Evolutionary conservation across 2,113 vertebrate genomes (phyloP).

Genomic region (Castor canadensis): DNA sequence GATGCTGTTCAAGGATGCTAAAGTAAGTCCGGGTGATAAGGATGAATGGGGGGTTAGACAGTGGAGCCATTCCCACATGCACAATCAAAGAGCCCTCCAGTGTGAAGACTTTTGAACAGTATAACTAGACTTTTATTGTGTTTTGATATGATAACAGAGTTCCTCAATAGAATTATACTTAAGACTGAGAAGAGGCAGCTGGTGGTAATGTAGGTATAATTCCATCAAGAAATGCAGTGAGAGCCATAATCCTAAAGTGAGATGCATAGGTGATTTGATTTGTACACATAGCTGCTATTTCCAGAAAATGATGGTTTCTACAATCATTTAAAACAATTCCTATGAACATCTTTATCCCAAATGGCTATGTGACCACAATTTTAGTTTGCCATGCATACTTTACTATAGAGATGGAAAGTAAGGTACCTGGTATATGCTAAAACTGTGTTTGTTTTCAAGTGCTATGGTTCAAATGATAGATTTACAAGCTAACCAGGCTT

Average conservation of each 20-base stretch:
- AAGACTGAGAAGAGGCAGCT: constrained; percentile 64
- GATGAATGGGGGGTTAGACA: constrained; percentile 26
- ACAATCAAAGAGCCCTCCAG: constrained; percentile 49
- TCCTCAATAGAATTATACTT: constrained; percentile 70
- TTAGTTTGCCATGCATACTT: constrained; percentile 15
- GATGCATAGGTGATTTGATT: constrained; percentile 56
- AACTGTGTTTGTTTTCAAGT: neutral
- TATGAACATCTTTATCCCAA: constrained; percentile 12
- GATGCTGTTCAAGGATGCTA: neutral
- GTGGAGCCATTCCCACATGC: constrained; percentile 29
- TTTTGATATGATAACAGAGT: constrained; percentile 66
- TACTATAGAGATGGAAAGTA: neutral
- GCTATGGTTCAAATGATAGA: neutral
- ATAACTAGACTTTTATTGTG: constrained; percentile 69
- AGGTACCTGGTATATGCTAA: neutral
- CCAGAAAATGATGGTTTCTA: constrained; percentile 61
- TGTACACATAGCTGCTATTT: constrained; percentile 40
- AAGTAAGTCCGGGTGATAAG: neutral
- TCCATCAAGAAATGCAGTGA: constrained; percentile 71
- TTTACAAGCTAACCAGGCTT: neutral
- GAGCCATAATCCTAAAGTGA: constrained; percentile 21
- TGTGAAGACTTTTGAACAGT: constrained; percentile 60
- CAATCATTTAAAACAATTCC: constrained; percentile 47
- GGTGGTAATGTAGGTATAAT: constrained; percentile 62
- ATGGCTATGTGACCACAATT: neutral